A percentile compares a stretch with the other conserved stretches of the same genome.
phyloP scores from a whole-genome alignment of 2,113 vertebrate species.

The Spermophilus dauricus region DNA sequence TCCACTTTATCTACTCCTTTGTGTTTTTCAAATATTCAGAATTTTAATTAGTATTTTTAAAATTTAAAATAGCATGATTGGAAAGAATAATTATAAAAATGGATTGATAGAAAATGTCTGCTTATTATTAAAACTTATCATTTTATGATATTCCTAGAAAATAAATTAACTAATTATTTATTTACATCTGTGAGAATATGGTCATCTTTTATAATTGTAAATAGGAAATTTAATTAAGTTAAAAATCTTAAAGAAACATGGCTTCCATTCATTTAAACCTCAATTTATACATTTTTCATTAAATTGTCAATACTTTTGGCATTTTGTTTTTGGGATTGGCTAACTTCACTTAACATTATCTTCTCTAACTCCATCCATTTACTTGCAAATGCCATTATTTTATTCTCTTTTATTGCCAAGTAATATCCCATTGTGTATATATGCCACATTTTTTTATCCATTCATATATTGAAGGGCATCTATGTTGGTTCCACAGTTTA shows the following conservation, averaged over 20 bases:
- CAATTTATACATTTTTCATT: constrained; percentile 40
- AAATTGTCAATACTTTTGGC: neutral
- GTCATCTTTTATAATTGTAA: neutral
- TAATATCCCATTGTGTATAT: too few species aligned
- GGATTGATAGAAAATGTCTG: neutral
- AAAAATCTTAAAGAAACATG: neutral
- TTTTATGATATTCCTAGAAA: neutral
- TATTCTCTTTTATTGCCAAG: too few species aligned
- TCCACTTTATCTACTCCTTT: neutral
- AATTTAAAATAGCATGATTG: neutral
- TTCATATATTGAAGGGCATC: too few species aligned
- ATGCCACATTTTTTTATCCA: too few species aligned
- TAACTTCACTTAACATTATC: too few species aligned
- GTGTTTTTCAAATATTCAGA: neutral
- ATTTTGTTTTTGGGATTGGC: too few species aligned
- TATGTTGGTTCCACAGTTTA: too few species aligned
- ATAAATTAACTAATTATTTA: neutral
- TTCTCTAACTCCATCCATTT: too few species aligned
- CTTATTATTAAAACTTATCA: constrained; percentile 20
- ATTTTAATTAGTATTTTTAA: neutral
- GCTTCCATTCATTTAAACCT: neutral
- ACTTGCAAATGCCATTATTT: too few species aligned
- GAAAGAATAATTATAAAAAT: neutral
- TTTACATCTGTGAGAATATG: constrained; percentile 12
- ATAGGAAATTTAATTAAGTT: neutral